phyloP scores from a whole-genome alignment of 2,888 invertebrate genomes.

The Baccha elongata region DNA sequence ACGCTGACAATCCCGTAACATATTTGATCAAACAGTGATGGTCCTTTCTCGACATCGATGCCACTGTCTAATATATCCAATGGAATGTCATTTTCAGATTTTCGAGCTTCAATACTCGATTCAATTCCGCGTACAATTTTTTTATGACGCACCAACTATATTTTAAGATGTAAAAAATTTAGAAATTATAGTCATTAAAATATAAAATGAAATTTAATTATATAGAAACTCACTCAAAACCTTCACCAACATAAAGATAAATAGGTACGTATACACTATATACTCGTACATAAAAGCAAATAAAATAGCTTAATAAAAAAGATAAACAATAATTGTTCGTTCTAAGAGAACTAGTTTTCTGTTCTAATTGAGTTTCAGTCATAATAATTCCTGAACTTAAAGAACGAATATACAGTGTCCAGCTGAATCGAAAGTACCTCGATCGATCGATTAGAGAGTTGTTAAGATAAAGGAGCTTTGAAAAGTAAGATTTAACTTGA shows the following conservation, averaged over 20 bases:
- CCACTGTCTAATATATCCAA: conserved; percentile 75
- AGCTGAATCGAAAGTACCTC: too few relatives aligned
- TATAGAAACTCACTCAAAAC: conserved; percentile 29
- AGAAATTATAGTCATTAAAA: not conserved
- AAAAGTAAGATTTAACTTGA: too few relatives aligned
- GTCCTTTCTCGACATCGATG: conserved; percentile 77
- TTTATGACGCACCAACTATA: conserved; percentile 79
- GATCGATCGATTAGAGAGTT: too few relatives aligned
- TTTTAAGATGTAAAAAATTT: conserved; percentile 2
- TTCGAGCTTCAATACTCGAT: conserved; percentile 10
- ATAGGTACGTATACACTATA: not conserved
- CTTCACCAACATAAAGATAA: conserved; percentile 25
- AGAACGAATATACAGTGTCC: too few relatives aligned
- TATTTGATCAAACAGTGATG: conserved; percentile 84
- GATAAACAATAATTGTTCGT: not conserved
- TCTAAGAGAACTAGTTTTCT: conserved; percentile 31
- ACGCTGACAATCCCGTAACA: conserved; percentile 86
- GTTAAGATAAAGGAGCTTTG: too few relatives aligned
- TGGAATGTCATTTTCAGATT: conserved; percentile 76
- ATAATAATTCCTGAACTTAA: not conserved
- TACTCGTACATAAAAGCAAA: conserved; percentile 39
- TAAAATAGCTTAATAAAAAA: conserved; percentile 10
- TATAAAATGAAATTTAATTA: not conserved
- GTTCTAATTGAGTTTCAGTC: conserved; percentile 16
- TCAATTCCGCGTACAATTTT: conserved; percentile 70